Base-by-base conservation (phyloP, 2,113 vertebrate genomes). In the Periophthalmus modestus region DNA sequence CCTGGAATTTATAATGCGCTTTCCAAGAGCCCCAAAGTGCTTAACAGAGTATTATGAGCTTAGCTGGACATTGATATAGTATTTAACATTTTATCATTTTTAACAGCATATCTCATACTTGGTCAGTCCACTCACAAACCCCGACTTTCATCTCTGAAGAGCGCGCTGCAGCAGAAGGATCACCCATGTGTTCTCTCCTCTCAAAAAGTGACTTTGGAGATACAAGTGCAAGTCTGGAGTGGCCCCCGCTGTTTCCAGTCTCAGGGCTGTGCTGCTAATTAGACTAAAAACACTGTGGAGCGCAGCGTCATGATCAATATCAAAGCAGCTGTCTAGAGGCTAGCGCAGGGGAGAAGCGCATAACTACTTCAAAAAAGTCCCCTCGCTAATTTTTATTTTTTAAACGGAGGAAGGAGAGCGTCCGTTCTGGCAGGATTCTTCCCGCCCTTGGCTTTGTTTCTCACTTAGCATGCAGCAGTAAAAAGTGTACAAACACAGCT, bases 281-380 rank as follows among this genome's bases (percentile, higher is more conserved):
- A 90, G 88, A 87, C 79, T 88, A 86, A 91, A 87, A 89, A 89
- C 82, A 86, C 86, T 70, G 86, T 84, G 77, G 80, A 83, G 82
- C 83, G 72, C 69, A 71, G 82, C 84, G 83, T 83, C 85, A 68
- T 85, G 89, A 92, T 93, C 88, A 39, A 90, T 91, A 92, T 92
- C 92, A 93, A 92, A 92, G 88, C 83, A 85, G 84, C 80, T 87
- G 87, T 90, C 88, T 84, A 80, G 83, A 91, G 89, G 89, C 76
- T 72, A 75, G 74, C 77, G 80, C 33, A 33, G 63, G 43, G 46
- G 47, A 61, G 61, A 68, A 66, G 73, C 68, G 65, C 69, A 48
- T 1, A 79, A 88, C 86, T 75, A 88, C 89, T 90, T 92, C 87
- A 87, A 90, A 90, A 43, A 82, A 59, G 23, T 66, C 76, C 46